These are phyloP conservation scores for Drosophila sproati DNA, from an alignment of 1,140 invertebrate species.

Conservation along the genomic window DNA sequence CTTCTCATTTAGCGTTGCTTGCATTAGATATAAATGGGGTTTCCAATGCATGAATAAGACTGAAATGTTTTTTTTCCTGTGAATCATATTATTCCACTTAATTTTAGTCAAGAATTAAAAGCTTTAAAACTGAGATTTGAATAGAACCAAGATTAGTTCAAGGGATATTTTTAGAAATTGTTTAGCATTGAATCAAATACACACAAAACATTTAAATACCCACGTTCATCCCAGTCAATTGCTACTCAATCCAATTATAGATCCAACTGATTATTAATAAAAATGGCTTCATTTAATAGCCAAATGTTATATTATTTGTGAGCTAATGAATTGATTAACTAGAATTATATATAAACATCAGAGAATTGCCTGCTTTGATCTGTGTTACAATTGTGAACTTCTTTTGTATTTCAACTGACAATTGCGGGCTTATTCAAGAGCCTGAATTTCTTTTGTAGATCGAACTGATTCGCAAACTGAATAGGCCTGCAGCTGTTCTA, in stretches of 20 bases:
- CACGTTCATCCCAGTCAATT: no score
- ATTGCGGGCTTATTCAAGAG: neutral
- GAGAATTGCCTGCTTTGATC: neutral
- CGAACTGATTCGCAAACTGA: neutral
- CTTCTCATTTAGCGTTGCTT: neutral
- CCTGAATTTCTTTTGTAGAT: neutral
- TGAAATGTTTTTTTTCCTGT: neutral
- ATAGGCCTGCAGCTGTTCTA: constrained; percentile 9
- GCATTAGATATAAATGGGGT: neutral
- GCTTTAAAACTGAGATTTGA: neutral
- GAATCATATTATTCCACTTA: neutral
- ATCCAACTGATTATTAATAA: neutral
- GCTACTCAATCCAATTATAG: neutral
- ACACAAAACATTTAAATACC: no score
- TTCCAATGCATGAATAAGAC: neutral
- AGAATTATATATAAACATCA: neutral
- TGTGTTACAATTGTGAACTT: neutral
- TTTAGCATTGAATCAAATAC: no score
- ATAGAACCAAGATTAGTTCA: no score
- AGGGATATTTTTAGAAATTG: no score
- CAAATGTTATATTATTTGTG: neutral
- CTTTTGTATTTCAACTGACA: constrained; percentile 1
- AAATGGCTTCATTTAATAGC: no score
- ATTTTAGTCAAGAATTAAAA: neutral
- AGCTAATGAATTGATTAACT: neutral